Evolutionary conservation across 2,113 vertebrate species (phyloP), one percentile per base, ranked within the genome.

Genomic region (Hiodon alosoides): DNA sequence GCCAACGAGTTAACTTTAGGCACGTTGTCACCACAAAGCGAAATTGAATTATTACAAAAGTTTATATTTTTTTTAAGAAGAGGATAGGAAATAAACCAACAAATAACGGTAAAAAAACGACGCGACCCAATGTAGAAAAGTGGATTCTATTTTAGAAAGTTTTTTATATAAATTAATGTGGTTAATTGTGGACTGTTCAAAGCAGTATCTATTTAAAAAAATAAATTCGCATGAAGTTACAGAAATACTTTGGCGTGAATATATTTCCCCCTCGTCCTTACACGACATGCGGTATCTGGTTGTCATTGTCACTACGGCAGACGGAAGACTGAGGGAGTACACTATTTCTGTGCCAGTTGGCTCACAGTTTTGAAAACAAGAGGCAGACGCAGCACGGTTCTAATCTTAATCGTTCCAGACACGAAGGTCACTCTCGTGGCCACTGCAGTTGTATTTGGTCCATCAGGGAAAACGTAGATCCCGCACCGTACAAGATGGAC

Each of bases 301-400:
- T 84, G 86, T 85, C 87, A 86, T 90, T 86, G 87, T 90, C 85
- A 86, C 87, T 79, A 79, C 73, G 81, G 86, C 89, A 88, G 87
- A 88, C 83, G 85, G 86, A 84, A 84, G 87, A 82, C 84, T 70
- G 78, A 77, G 87, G 85, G 84, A 84, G 84, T 81, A 85, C 76
- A 75, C 81, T 79, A 77, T 64, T n/a, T 11, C 76, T 3, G 78
- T 90, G 90, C 91, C 91, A 92, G 84, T 87, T 92, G 91, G 90
- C 89, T 83, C 79, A 57, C 73, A 69, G 53, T 77, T 79, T 79
- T 85, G 81, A 86, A 89, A 90, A 89, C 89, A 91, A 85, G 78
- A 91, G 86, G 89, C 88, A 86, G 87, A 85, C 85, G 83, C 86
- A 83, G 85, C 85, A 86, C 86, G 75, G 84, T 84, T 87, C 86